A percentile compares a stretch with the other conserved stretches of the same genome.
Evolutionary conservation across 1,140 invertebrate genomes (phyloP).

Genomic region (Parapsyche elsis): DNA sequence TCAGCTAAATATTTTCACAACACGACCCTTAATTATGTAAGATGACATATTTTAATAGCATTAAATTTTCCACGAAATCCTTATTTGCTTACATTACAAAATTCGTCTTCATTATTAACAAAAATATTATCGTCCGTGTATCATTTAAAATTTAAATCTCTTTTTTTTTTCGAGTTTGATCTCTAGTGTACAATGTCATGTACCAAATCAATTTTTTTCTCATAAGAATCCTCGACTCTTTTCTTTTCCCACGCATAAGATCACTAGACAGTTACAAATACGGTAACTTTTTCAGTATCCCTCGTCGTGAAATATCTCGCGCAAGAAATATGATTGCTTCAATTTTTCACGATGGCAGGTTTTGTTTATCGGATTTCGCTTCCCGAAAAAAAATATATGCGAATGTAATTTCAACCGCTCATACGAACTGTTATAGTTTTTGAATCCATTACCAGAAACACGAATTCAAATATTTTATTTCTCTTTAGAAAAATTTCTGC

Average conservation of each 20-base stretch:
- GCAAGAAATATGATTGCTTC: conserved; percentile 29
- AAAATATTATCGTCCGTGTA: not conserved
- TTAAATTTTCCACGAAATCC: not conserved
- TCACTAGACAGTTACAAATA: conserved; percentile 26
- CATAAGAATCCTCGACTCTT: conserved; percentile 2
- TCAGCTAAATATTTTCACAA: conserved; percentile 18
- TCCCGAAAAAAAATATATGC: not conserved
- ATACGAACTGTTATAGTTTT: not conserved
- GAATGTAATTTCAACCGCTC: conserved; percentile 12
- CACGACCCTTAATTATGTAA: conserved; percentile 3
- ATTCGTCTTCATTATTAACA: not conserved
- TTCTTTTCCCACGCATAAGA: not conserved
- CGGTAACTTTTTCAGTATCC: conserved; percentile 10
- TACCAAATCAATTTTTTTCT: conserved; percentile 21
- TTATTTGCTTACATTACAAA: not conserved
- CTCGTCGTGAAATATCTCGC: conserved; percentile 9
- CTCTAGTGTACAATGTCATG: not conserved
- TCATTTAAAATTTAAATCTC: not conserved
- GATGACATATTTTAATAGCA: not conserved
- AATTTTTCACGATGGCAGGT: conserved; percentile 33
- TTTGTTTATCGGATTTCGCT: conserved; percentile 29
- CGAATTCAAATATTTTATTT: not conserved
- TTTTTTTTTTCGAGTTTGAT: not conserved
- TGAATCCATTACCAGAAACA: not conserved
- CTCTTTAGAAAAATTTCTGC: not conserved